Base-by-base conservation (phyloP, 2,113 vertebrate species). In the Forbesichthys agassizii region DNA sequence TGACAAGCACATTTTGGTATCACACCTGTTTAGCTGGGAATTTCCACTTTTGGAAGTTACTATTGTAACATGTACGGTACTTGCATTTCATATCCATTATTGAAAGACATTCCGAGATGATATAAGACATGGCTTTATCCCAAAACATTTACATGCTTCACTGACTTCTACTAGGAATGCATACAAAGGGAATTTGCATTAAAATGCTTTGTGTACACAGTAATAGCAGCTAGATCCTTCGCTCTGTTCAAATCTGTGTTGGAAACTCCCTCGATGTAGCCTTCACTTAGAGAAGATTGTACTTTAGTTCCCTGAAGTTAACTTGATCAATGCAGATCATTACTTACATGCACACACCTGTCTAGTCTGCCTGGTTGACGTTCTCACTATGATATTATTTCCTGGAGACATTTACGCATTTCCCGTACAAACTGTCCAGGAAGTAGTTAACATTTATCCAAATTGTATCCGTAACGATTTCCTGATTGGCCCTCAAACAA, bases 321-420 rank as follows among this genome's bases (percentile, higher is more conserved):
- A 27, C 27, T 27, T 27, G 27, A 27, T 27, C 27, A 2, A 27
- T 27, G 12, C 51, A 3, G 9, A 0, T 51, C 16, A 33, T 48
- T 33, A 3, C 33, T 11, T 13, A 36, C 36, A 11, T 6, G 58
- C 46, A 3, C 54, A 60, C 20, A 51, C 42, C 48, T 16, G 69
- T 12, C 54, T 27, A 56, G 10, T 20, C 20, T 9, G 20, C 54
- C 54, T 3, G 18, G n/a, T 56, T 20, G 8, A 56, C 18, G 8
- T 16, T 75, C 33, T 69, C 6, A 81, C 59, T 73, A 55, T 67
- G 20, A 14, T 64, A 79, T 83, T 57, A 74, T 83, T 90, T 91
- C 86, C 88, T 86, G 80, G 59, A 80, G 60, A 76, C 54, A 55
- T 67, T 64, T 53, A 75, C 58, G 71, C 42, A 67, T 86, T 91